Evolutionary conservation across 2,797 vertebrate species (phyloP), one percentile per base, ranked within the genome.

Genomic region (Sorex maritimensis): DNA sequence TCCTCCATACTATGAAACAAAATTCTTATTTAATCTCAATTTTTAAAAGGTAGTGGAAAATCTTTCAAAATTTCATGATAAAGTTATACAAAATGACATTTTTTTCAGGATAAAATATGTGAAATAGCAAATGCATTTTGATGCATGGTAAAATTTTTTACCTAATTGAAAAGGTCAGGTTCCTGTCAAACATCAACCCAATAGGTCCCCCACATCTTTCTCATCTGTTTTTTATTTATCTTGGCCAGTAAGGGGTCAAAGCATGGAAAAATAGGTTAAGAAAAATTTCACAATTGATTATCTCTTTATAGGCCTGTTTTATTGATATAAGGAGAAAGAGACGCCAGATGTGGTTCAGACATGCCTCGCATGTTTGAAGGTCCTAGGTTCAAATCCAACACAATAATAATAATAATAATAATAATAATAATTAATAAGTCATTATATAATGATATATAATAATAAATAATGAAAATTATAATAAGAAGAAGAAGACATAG

Each of bases 1-100:
- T 96, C 78, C 69, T 91, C 81, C 71, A 95, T 74, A 44, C 82
- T 46, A 73, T 92, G 93, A 95, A 52, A 52, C 5, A 96, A 90
- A 86, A 88, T 93, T 44, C 68, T 90, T 79, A 95, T 89, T 93
- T n/a, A 88, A 87, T 13, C 55, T 91, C 83, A 82, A 93, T 93
- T 95, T 94, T 91, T 82, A 89, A 67, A 89, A 79, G 6, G 28
- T 30, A 67, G 49, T 83, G 81, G 95, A 90, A 89, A 95, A 80
- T 10, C 88, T 85, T 88, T 86, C 73, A 95, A 90, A 92, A 52
- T 96, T 95, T 93, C 86, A 86, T 78, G 69, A 34, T 67, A 95
- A 72, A 55, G 23, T 72, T 86, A 24, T 15, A 5, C 7, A 63
- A 90, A 91, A 73, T 58, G 46, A 72, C 38, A 67, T 3, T 14